Percentiles rank a stretch among this genome's conserved stretches.
Conservation (phyloP, 2,797 vertebrate species). For the Urosaurus nigricauda region DNA sequence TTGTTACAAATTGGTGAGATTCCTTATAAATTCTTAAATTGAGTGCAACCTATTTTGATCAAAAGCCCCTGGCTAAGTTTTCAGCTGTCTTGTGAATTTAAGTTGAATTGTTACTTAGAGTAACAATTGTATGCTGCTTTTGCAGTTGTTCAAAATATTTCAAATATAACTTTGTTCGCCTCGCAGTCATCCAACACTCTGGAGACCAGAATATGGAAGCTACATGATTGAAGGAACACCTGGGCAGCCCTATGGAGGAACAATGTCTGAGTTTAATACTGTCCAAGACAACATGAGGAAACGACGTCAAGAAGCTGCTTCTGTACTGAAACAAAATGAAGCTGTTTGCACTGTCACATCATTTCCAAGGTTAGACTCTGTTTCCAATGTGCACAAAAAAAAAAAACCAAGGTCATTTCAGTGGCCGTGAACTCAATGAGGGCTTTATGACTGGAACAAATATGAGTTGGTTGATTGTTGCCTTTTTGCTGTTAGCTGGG, state of each 20-base stretch:
- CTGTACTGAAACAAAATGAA: constrained; percentile 86
- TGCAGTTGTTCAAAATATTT: constrained; percentile 37
- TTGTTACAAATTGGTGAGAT: not conserved
- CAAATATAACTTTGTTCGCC: not conserved
- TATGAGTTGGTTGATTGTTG: not conserved
- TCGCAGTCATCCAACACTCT: constrained; percentile 94
- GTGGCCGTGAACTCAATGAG: not conserved
- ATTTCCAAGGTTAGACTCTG: constrained; percentile 90
- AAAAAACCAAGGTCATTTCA: not conserved
- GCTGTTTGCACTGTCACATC: constrained; percentile 93
- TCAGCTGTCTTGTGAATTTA: constrained; percentile 2
- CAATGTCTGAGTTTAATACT: constrained; percentile 98
- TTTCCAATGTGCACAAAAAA: not conserved
- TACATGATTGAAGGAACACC: constrained; percentile 99
- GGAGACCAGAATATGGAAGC: constrained; percentile 97
- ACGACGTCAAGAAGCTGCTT: constrained; percentile 90
- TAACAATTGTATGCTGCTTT: not conserved
- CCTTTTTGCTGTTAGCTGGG: too few relatives aligned
- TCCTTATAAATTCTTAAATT: not conserved
- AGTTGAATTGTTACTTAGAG: constrained; percentile 19
- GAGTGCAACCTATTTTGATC: not conserved
- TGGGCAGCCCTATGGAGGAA: constrained; percentile 96
- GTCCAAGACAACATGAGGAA: constrained; percentile 98
- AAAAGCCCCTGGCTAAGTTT: not conserved
- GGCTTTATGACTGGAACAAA: not conserved